These are phyloP conservation scores for Mellivora capensis DNA, from an alignment of 2,113 vertebrate genomes.

Conservation along the genomic window DNA sequence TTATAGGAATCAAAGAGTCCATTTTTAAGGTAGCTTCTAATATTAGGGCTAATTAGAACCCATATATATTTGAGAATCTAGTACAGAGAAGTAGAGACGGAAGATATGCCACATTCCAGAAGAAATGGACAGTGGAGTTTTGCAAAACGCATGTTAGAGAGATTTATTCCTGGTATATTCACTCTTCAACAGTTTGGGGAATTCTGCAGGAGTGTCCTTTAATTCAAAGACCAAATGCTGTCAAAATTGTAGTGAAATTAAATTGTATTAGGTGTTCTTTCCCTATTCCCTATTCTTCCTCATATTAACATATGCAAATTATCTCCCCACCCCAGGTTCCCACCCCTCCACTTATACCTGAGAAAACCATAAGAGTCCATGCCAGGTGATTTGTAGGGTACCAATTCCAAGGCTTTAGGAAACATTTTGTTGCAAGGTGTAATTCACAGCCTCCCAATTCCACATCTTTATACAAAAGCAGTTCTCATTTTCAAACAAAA, in stretches of 20 bases:
- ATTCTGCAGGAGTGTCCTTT: not conserved
- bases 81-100: not conserved
- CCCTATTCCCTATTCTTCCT: not conserved
- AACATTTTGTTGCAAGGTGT: not conserved
- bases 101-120: not conserved
- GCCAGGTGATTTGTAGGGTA: not conserved
- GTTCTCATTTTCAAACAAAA: not conserved
- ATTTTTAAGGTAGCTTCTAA: not conserved
- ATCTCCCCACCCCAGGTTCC: fast-evolving
- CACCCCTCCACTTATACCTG: fast-evolving
- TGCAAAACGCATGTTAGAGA: not conserved
- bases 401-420: not conserved
- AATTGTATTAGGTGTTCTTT: not conserved
- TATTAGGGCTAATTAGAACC: not conserved
- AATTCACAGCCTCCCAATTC: not conserved
- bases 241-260: not conserved
- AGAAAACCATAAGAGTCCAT: not conserved
- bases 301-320: not conserved
- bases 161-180: not conserved
- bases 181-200: not conserved
- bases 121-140: not conserved
- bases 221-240: not conserved
- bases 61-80: not conserved
- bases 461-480: not conserved
- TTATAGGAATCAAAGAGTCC: not conserved